Evolutionary conservation across 2,888 invertebrate species (phyloP), one percentile per base, ranked within the genome.

Genomic region (Acronicta alni): DNA sequence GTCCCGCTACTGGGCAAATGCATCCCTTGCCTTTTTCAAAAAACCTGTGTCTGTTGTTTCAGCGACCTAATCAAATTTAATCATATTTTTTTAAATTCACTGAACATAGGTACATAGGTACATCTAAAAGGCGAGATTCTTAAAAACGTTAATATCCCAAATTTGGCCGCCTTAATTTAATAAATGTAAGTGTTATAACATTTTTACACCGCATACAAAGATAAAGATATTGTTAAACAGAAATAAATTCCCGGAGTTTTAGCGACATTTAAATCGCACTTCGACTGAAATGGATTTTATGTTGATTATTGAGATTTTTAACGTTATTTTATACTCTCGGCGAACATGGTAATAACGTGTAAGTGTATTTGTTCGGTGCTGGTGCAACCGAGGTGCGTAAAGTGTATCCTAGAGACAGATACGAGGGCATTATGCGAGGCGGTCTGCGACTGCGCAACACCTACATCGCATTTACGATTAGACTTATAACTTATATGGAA

Each of bases 361-460:
- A 64, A 37, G 57, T 61, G 53, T 77, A 77, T 82, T 82, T 76
- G 79, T 78, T 74, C 66, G 54, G 49, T 60, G 69, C 69, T 58
- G 73, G 10, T 60, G 64, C 59, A 60, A 51, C 30, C 57, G 67
- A 80, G 77, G 80, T 76, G 81, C 77, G 84, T 87, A 86, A 88
- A 85, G 79, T 81, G 81, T 77, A 80, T 83, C 59, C 61, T 54
- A 43, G 58, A 57, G 83, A 86, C 84, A 80, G 75, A 75, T 84
- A 86, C 71, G 77, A 77, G 68, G 67, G 62, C 76, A 79, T 81
- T 76, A 82, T 12, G 49, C n/a, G 43, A 42, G 39, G 30, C 26
- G 26, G 32, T 8, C 17, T 35, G 38, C 10, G 20, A 18, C 39
- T 30, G 30, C n/a, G 18, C 35, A 35, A 47, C 39, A 48, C 53